These are phyloP conservation scores for Diabrotica virgifera DNA, from an alignment of 1,140 invertebrate species.

Conservation along the genomic window DNA sequence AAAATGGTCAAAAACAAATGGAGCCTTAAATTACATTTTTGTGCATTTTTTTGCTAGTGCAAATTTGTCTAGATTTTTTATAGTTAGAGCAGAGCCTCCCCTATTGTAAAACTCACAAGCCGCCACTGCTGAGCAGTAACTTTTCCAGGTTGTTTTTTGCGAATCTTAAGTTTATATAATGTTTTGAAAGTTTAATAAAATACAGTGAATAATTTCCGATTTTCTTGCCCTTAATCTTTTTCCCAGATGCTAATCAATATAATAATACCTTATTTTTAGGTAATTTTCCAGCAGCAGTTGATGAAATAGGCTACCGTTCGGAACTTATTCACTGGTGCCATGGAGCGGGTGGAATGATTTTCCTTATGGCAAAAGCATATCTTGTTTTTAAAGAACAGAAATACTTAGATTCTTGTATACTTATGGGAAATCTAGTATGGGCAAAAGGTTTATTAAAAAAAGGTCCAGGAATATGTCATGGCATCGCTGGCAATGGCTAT, in stretches of 20 bases:
- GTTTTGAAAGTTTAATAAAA: not conserved
- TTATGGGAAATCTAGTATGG: conserved; percentile 76
- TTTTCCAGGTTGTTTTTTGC: conserved; percentile 1
- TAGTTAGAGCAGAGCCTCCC: too few relatives aligned
- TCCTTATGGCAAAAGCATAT: conserved; percentile 80
- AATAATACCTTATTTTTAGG: conserved; percentile 52
- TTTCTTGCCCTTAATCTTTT: not conserved
- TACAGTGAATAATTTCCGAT: too few relatives aligned
- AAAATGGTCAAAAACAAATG: too few relatives aligned
- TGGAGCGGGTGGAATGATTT: conserved; percentile 77
- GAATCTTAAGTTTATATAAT: not conserved
- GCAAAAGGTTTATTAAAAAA: conserved; percentile 74
- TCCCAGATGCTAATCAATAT: not conserved
- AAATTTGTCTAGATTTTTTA: too few relatives aligned
- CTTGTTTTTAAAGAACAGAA: conserved; percentile 69
- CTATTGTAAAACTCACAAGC: too few relatives aligned
- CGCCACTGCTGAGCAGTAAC: too few relatives aligned
- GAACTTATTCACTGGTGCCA: conserved; percentile 88
- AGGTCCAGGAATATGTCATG: conserved; percentile 82
- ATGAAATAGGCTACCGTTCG: conserved; percentile 61
- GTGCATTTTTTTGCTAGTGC: too few relatives aligned
- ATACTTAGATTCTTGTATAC: conserved; percentile 67
- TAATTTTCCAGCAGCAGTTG: conserved; percentile 76
- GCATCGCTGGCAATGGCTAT: conserved; percentile 81
- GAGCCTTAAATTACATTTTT: too few relatives aligned